A percentile compares a stretch with the other conserved stretches of the same genome.
Conservation (phyloP, 2,797 vertebrate genomes). For the Trachurus trachurus region DNA sequence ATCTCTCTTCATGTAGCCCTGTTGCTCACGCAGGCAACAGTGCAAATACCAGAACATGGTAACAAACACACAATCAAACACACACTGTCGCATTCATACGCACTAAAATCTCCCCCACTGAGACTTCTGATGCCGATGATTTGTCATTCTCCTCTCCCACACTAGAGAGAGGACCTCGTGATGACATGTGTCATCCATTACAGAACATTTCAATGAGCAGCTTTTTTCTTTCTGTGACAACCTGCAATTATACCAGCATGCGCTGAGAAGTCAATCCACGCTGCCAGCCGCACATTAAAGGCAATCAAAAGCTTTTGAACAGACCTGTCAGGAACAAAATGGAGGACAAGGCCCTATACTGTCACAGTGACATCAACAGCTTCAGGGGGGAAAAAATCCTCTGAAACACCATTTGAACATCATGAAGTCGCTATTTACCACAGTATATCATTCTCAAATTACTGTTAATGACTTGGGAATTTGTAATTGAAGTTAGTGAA, state of each 20-base stretch:
- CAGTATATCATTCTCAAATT: background rate
- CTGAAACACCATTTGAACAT: background rate
- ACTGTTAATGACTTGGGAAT: background rate
- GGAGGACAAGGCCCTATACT: conserved; percentile 39
- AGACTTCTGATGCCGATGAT: conserved; percentile 60
- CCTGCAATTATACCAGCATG: conserved; percentile 76
- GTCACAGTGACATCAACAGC: conserved; percentile 19
- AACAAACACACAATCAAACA: conserved; percentile 11
- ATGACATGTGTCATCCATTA: conserved; percentile 75
- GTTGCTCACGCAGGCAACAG: background rate
- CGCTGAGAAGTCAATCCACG: conserved; percentile 61
- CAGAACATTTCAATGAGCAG: conserved; percentile 67
- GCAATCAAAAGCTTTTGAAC: conserved; percentile 69
- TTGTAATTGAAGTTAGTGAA: background rate
- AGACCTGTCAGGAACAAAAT: conserved; percentile 63
- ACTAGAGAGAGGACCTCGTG: conserved; percentile 57
- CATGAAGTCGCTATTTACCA: conserved; percentile 19
- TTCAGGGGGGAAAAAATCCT: conserved; percentile 1
- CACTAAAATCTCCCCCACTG: conserved; percentile 39
- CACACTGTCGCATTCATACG: conserved; percentile 9
- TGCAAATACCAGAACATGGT: conserved; percentile 20
- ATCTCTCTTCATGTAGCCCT: background rate
- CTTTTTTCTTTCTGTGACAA: conserved; percentile 71
- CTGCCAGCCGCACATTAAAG: conserved; percentile 47
- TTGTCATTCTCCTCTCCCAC: conserved; percentile 72